Conservation (phyloP, 1,140 invertebrate species). For the Myzus persicae region DNA sequence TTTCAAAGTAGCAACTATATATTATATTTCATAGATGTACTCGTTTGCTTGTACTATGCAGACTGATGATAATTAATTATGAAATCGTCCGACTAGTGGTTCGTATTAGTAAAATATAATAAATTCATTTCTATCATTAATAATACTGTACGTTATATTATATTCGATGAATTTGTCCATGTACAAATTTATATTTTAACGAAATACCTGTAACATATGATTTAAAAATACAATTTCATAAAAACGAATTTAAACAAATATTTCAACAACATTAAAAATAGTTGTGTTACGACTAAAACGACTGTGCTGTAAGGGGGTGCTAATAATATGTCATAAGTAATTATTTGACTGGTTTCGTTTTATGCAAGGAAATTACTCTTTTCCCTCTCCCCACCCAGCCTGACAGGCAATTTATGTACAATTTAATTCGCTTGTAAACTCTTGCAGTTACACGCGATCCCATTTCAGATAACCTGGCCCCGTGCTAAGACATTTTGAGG, state of each 20-base stretch:
- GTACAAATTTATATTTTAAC: not conserved
- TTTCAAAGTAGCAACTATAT: not conserved
- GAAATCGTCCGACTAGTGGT: not conserved
- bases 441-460: slow-evolving; percentile 45
- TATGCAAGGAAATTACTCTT: not conserved
- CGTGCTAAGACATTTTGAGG: not conserved
- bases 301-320: too few species aligned
- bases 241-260: not conserved
- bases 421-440: slow-evolving; percentile 55
- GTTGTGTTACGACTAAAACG: not conserved
- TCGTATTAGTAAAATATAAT: not conserved
- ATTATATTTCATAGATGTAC: not conserved
- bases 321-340: not conserved
- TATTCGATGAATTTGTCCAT: not conserved
- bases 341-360: not conserved
- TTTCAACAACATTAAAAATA: not conserved
- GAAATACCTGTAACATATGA: not conserved
- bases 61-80: not conserved
- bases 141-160: not conserved
- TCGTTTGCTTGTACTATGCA: not conserved
- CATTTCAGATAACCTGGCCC: slow-evolving; percentile 54
- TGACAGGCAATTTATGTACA: slow-evolving; percentile 19
- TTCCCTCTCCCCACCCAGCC: not conserved
- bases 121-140: not conserved
- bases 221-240: not conserved